These are phyloP conservation scores for Toxotes chatareus DNA, from an alignment of 2,113 vertebrate species.

Conservation along the genomic window DNA sequence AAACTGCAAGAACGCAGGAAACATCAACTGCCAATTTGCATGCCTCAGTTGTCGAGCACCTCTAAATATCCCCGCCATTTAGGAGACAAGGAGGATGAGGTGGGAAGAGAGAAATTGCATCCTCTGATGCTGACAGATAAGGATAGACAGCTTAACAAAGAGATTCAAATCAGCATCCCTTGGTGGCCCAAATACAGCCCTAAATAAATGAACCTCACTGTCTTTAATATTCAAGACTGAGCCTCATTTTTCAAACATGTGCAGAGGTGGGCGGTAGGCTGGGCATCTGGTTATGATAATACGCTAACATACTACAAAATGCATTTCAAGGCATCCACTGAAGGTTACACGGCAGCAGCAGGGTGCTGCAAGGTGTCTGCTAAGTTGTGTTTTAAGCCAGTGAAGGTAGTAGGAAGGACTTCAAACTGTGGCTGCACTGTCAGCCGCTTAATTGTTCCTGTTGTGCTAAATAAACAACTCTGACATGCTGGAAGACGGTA, in stretches of 20 bases:
- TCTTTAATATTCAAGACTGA: conserved; percentile 70
- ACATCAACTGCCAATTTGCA: conserved; percentile 75
- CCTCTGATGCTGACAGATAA: conserved; percentile 80
- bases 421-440: conserved; percentile 53
- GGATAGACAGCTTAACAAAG: conserved; percentile 82
- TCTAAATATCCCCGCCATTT: conserved; percentile 78
- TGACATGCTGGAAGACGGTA: conserved; percentile 51
- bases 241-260: conserved; percentile 54
- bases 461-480: conserved; percentile 73
- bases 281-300: conserved; percentile 73
- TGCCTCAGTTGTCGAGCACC: conserved; percentile 74
- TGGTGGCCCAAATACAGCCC: conserved; percentile 67
- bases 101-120: conserved; percentile 73
- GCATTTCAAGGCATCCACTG: conserved; percentile 63
- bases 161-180: conserved; percentile 79
- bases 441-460: conserved; percentile 72
- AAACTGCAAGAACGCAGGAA: conserved; percentile 43
- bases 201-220: conserved; percentile 74
- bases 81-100: conserved; percentile 65
- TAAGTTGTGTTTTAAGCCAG: conserved; percentile 36
- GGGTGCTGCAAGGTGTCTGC: conserved; percentile 45
- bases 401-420: conserved; percentile 40
- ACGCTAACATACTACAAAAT: conserved; percentile 59
- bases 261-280: conserved; percentile 55
- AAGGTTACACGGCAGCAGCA: conserved; percentile 63